Base-by-base conservation (phyloP, 2,797 vertebrate genomes). In the Botia kubotai region DNA sequence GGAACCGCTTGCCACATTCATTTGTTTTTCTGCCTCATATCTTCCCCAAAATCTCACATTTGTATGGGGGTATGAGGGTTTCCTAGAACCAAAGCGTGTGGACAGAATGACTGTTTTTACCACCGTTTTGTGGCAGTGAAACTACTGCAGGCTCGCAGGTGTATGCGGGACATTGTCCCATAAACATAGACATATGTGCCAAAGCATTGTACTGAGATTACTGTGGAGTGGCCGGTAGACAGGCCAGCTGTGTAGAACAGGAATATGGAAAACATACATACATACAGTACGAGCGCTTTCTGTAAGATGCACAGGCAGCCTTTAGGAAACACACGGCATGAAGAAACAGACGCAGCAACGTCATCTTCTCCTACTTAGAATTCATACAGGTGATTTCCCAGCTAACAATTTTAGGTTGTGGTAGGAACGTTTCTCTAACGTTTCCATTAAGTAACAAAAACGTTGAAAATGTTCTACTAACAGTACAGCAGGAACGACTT, bases 21-120 rank as follows among this genome's bases (percentile, higher is more conserved):
- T 63, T 76, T 76, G 73, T 77, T 72, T 72, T 72, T 67, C 11
- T 8, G 6, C 67, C 60, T 66, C 68, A 21, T 68, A 80, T 77
- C 62, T 52, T 71, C 2, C 11, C 29, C 21, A 43, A 57, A 12
- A 72, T 72, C 33, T 60, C 39, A 19, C 6, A 46, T 43, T 33
- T 10, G 46, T 63, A 13, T 53, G 57, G 26, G 48, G 17, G 17
- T 21, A 12, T 72, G 21, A 65, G 48, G 71, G 65, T 48, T 65
- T 50, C n/a, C n/a, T 36, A 17, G 21, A 29, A 17, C 39, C 39
- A 62, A 72, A 26, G 8, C 39, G 17, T n/a, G 7, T 10, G 62
- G 77, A 55, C 23, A 70, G 36, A 73, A 43, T 3, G 4, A 52
- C 17, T 53, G 76, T 69, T 77, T 33, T 65, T 33, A 46, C 53